These are phyloP conservation scores for Cyphomyrus plagiostoma DNA, from an alignment of 2,113 vertebrate genomes.

Conservation along the genomic window DNA sequence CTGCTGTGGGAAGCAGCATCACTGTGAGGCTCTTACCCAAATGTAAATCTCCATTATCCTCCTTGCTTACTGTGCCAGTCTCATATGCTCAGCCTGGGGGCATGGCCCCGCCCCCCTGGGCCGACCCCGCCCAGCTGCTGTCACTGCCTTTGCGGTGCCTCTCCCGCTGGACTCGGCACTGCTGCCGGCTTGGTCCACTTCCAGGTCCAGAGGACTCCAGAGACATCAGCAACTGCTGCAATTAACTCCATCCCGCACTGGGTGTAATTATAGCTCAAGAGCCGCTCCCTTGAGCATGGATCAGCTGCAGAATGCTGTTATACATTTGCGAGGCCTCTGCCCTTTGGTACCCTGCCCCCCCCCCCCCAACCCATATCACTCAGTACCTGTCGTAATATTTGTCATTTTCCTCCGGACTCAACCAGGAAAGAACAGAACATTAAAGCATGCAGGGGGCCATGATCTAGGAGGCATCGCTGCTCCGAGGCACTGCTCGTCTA, in stretches of 20 bases:
- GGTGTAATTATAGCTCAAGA: background rate
- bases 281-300: background rate
- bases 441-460: background rate
- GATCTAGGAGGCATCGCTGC: background rate
- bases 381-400: background rate
- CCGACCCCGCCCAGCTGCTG: background rate
- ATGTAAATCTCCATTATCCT: background rate
- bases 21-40: background rate
- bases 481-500: background rate
- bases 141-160: background rate
- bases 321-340: background rate
- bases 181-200: constrained; percentile 49
- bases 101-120: background rate
- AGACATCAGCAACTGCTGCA: constrained; percentile 32
- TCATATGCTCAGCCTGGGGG: background rate
- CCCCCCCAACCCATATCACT: background rate
- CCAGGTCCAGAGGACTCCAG: constrained; percentile 46
- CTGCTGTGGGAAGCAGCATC: background rate
- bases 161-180: background rate
- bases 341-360: background rate
- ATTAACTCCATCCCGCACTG: constrained; percentile 9
- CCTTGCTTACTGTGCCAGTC: background rate
- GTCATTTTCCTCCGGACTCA: background rate
- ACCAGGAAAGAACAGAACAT: background rate
- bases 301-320: background rate